Evolutionary conservation across 2,888 invertebrate genomes (phyloP), one percentile per base, ranked within the genome.

Genomic region (Microctonus brassicae): DNA sequence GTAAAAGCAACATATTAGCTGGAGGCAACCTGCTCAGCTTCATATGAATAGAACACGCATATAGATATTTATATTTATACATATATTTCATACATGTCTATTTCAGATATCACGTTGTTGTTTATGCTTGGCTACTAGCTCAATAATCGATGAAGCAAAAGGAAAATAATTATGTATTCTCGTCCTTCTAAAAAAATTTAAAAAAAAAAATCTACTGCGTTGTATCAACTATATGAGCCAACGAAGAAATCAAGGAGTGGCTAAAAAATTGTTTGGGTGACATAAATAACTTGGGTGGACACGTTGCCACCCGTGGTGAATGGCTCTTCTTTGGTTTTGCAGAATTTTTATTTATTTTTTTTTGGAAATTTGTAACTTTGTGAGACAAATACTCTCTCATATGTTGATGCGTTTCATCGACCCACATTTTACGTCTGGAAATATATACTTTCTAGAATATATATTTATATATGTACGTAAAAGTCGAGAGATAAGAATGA

Each of bases 1-100:
- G 60, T 65, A 68, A 62, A 62, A 76, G 75, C 73, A 76, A 79
- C 76, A 77, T 76, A 73, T 75, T 76, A 73, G 67, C 75, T 71
- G 64, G 65, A 60, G 74, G 75, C 73, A 72, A 66, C 71, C 69
- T 71, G 70, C 55, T 47, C 34, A 47, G 34, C 57, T 61, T 65
- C 65, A 70, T 66, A 69, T 69, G 74, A 68, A 65, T 58, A 74
- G 66, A 70, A 69, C 71, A 66, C 71, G 64, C 42, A 47, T 47
- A 20, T 47, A 47, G 17, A 47, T 17, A 63, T 58, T 64, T 53
- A 36, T 61, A 67, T 60, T 69, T 69, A 26, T 57, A 57, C 10
- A 57, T 57, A 57, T 57, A 29, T 57, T 26, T n/a, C 26, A 29
- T 57, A 57, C 26, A 57, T 6, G 7, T 47, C 47, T 47, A 47